These are phyloP conservation scores for Tadarida brasiliensis DNA, from an alignment of 2,797 vertebrate species.

Conservation along the genomic window DNA sequence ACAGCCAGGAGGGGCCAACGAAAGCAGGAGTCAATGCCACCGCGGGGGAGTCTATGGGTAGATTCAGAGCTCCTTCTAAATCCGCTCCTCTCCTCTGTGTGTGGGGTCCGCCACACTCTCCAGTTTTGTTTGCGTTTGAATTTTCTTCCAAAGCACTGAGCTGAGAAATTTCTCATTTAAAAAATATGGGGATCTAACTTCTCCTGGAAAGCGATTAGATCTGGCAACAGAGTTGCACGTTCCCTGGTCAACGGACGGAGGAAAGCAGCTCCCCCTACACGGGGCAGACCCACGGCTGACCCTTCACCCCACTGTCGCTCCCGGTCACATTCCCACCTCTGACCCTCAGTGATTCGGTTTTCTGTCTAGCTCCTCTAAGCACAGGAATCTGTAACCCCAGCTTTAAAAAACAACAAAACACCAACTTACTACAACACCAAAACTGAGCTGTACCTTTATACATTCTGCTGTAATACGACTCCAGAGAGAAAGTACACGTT, in stretches of 20 bases:
- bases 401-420: background rate
- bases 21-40: background rate
- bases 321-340: background rate
- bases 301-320: background rate
- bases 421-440: background rate
- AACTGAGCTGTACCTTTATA: background rate
- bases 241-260: background rate
- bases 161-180: background rate
- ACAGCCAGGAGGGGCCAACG: background rate
- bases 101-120: background rate
- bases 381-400: background rate
- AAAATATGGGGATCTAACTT: background rate
- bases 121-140: conserved; percentile 1
- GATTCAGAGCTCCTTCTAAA: background rate
- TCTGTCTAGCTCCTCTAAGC: background rate
- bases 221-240: background rate
- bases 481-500: background rate
- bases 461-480: background rate
- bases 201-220: background rate
- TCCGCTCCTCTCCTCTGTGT: background rate
- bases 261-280: background rate
- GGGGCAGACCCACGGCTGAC: background rate
- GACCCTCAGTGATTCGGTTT: background rate
- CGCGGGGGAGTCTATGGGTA: fast-evolving
- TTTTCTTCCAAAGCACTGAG: background rate